phyloP scores from a whole-genome alignment of 2,888 invertebrate genomes.

The Drosophila picticornis region DNA sequence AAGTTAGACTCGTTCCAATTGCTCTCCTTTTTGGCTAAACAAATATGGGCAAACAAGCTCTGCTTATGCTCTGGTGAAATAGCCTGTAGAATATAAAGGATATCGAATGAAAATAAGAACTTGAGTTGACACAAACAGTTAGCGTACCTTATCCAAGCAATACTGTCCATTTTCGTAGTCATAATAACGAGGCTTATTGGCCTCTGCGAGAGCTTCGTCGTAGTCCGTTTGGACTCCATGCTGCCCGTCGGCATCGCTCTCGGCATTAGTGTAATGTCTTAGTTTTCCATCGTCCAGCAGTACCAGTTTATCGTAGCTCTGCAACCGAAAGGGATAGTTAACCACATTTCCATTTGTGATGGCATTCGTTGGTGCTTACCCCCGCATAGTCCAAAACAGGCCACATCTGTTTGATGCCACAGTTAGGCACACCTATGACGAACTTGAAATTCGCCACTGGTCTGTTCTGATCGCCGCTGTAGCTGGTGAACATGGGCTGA shows the following conservation, averaged over 20 bases:
- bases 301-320: conserved; percentile 86
- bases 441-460: conserved; percentile 87
- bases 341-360: background rate
- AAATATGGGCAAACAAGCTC: conserved; percentile 90
- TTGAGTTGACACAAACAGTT: rapidly evolving
- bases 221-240: conserved; percentile 76
- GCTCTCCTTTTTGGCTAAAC: conserved; percentile 89
- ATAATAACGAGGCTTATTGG: conserved; percentile 87
- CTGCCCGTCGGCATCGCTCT: conserved; percentile 82
- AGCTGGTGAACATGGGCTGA: conserved; percentile 89
- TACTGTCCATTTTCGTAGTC: conserved; percentile 92
- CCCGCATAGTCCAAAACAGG: conserved; percentile 87
- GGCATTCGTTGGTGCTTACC: conserved; percentile 59
- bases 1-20: conserved; percentile 91
- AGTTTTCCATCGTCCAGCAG: conserved; percentile 90
- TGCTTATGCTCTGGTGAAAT: conserved; percentile 85
- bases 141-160: conserved; percentile 91
- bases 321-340: conserved; percentile 11
- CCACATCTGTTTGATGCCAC: conserved; percentile 90
- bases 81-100: conserved; percentile 61
- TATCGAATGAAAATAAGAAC: background rate
- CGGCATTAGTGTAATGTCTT: conserved; percentile 90
- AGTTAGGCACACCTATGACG: conserved; percentile 89
- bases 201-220: conserved; percentile 85
- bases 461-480: conserved; percentile 87